A percentile compares a stretch with the other conserved stretches of the same genome.
phyloP scores from a whole-genome alignment of 2,888 invertebrate genomes.

The Tryphoninae sp. region DNA sequence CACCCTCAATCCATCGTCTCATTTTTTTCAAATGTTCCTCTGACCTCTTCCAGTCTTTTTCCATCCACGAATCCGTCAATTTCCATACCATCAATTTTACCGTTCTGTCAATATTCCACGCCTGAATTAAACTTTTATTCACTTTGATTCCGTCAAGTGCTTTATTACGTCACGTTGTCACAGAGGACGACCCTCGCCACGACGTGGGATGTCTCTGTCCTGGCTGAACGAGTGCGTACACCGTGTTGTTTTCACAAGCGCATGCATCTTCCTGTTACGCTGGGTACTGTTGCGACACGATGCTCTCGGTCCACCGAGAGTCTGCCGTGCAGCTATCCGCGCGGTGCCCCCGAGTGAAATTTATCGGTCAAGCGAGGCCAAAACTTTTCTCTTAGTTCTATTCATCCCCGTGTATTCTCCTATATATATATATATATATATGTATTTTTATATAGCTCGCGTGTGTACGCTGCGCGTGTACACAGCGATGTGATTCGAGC shows the following conservation, averaged over 20 bases:
- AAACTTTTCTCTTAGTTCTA: conserved; percentile 57
- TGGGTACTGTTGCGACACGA: conserved; percentile 30
- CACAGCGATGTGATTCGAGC: neutral
- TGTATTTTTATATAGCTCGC: neutral
- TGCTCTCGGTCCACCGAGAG: conserved; percentile 44
- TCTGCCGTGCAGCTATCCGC: conserved; percentile 16
- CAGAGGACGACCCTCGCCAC: neutral
- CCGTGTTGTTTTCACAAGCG: conserved; percentile 32
- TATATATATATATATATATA: neutral
- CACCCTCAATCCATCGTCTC: conserved; percentile 5
- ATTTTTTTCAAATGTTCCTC: neutral
- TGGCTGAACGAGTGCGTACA: conserved; percentile 20
- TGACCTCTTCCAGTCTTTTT: neutral
- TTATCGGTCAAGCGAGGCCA: conserved; percentile 64
- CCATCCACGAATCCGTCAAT: neutral
- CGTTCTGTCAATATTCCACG: neutral
- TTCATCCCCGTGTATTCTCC: conserved; percentile 18
- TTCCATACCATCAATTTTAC: neutral
- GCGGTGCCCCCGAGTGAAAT: conserved; percentile 53
- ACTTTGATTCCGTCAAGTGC: neutral
- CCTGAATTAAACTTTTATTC: neutral
- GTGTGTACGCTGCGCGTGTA: neutral
- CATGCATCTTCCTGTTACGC: conserved; percentile 42
- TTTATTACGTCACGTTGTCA: neutral
- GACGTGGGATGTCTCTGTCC: neutral